Conservation (phyloP, 2,113 vertebrate genomes). For the Erpornis zantholeuca region DNA sequence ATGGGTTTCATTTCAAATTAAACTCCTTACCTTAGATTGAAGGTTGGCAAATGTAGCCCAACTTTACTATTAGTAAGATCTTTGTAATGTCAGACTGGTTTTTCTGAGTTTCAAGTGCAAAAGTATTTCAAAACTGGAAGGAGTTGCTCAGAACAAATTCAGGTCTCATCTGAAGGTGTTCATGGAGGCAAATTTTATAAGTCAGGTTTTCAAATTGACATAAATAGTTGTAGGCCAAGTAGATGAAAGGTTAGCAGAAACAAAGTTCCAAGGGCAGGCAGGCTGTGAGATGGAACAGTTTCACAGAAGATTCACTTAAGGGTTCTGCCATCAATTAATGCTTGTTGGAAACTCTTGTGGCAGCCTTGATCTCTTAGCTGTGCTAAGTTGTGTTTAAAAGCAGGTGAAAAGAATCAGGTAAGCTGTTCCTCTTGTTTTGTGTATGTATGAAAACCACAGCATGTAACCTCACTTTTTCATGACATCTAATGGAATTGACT, state of each 20-base stretch:
- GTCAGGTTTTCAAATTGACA: background rate
- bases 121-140: background rate
- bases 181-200: background rate
- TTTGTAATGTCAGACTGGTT: background rate
- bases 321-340: background rate
- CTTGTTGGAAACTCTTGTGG: background rate
- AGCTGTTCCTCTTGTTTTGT: background rate
- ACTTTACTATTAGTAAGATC: background rate
- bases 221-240: background rate
- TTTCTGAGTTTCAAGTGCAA: background rate
- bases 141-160: background rate
- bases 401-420: constrained; percentile 35
- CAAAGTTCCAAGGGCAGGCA: background rate
- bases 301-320: background rate
- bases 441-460: background rate
- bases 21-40: background rate
- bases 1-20: background rate
- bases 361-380: background rate
- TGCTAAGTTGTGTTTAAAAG: background rate
- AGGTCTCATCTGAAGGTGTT: background rate
- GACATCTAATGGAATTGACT: constrained; percentile 28
- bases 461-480: constrained; percentile 26
- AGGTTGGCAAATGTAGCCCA: background rate
- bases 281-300: background rate
- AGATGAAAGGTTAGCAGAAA: background rate